Base-by-base conservation (phyloP, 2,888 invertebrate species). In the Drosophila phalerata region DNA sequence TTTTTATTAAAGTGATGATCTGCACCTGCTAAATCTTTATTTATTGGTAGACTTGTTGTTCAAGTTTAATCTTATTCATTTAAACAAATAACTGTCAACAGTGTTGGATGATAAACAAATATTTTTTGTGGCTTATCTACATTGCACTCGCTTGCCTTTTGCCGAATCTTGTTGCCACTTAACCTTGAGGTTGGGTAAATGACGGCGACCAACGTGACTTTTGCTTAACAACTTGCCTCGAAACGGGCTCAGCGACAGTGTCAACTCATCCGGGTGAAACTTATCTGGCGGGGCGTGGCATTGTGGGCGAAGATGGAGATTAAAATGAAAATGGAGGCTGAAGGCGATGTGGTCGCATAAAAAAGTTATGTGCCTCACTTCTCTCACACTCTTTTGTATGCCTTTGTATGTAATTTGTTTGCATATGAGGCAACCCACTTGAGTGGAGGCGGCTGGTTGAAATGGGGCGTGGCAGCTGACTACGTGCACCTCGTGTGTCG, bases 171-270 rank as follows among this genome's bases (percentile, higher is more conserved):
- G 67, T 67, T 65, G 75, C 57, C 80, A 70, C 73, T 78, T 81
- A 77, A 73, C 80, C 85, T 80, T 85, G 80, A 68, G 69, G 78
- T 71, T 77, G 75, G 56, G 49, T 65, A 62, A 74, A 66, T 58
- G 71, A 40, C 51, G 60, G 22, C 64, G 62, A 48, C 72, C 81
- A 78, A 79, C 77, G 83, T 82, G 85, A 82, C 80, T 80, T 73
- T 75, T 69, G 77, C 74, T 74, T 65, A 81, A 79, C 79, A 74
- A 66, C 45, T 58, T 75, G 75, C 61, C 64, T 43, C 64, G 55
- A 62, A 58, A 45, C 58, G 32, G n/a, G 17, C 49, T 38, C 13
- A 34, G 28, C 53, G 72, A 64, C 69, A 75, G 65, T 78, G 81
- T 81, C 81, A 84, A 84, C 84, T 78, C 67, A 75, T 76, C 67